Conservation (phyloP, 2,888 invertebrate species). For the Synanthedon tipuliformis region DNA sequence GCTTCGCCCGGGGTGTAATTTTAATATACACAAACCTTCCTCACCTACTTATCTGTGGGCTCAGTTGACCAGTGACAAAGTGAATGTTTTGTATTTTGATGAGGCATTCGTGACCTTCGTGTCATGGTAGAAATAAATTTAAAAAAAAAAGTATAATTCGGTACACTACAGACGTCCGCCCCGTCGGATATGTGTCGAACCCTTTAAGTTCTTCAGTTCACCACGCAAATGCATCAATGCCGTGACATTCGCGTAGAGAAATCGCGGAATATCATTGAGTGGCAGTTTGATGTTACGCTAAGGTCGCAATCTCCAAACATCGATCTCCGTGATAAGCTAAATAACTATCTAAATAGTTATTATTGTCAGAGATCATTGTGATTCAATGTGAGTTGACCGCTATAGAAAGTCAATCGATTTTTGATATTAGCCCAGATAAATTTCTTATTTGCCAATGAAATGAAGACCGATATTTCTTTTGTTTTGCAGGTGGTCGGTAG, state of each 20-base stretch:
- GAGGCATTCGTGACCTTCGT: too few species aligned
- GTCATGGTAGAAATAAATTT: too few species aligned
- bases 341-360: constrained; percentile 41
- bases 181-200: too few species aligned
- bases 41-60: too few species aligned
- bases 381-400: constrained; percentile 29
- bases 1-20: too few species aligned
- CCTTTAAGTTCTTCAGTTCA: constrained; percentile 28
- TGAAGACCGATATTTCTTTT: background rate
- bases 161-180: too few species aligned
- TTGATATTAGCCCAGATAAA: constrained; percentile 18
- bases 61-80: too few species aligned
- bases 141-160: too few species aligned
- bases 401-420: constrained; percentile 62
- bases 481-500: background rate
- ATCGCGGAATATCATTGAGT: constrained; percentile 44
- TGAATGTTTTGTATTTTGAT: too few species aligned
- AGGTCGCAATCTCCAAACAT: constrained; percentile 36
- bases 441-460: background rate
- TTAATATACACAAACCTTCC: too few species aligned
- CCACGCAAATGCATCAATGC: constrained; percentile 33
- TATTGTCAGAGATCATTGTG: constrained; percentile 40
- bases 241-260: constrained; percentile 59
- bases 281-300: constrained; percentile 45
- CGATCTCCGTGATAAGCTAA: constrained; percentile 42